These are phyloP conservation scores for Menidia beryllina DNA, from an alignment of 2,113 vertebrate species.

Conservation along the genomic window DNA sequence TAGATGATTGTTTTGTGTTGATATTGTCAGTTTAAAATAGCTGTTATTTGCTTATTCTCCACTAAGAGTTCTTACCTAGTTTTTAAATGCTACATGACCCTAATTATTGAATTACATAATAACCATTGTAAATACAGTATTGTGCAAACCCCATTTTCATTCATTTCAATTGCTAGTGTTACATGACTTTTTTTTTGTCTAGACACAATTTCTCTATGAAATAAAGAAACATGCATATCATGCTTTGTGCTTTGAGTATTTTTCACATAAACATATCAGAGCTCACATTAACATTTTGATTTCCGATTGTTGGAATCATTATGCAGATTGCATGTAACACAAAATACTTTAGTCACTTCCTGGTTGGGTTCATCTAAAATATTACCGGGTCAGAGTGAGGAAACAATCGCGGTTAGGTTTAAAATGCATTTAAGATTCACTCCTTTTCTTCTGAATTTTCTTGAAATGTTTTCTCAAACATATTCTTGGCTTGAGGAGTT, in stretches of 20 bases:
- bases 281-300: too few relatives aligned
- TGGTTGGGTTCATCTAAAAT: too few relatives aligned
- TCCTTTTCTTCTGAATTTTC: too few relatives aligned
- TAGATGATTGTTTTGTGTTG: slow-evolving; percentile 99
- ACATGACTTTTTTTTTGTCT: slow-evolving; percentile 94
- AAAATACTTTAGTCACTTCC: too few relatives aligned
- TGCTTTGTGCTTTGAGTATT: slow-evolving; percentile 29
- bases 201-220: slow-evolving; percentile 99
- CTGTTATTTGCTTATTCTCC: slow-evolving; percentile 98
- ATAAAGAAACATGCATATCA: slow-evolving; percentile 98
- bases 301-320: too few relatives aligned
- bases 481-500: too few relatives aligned
- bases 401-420: too few relatives aligned
- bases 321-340: too few relatives aligned
- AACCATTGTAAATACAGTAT: slow-evolving; percentile 99
- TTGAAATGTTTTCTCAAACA: too few relatives aligned
- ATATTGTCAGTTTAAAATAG: slow-evolving; percentile 98
- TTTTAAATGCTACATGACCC: slow-evolving; percentile 91
- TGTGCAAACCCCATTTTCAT: slow-evolving; percentile 94
- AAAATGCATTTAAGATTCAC: too few relatives aligned
- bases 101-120: slow-evolving; percentile 93
- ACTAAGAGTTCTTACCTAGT: slow-evolving; percentile 96
- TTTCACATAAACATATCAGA: not conserved
- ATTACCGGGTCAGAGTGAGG: too few relatives aligned
- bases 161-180: slow-evolving; percentile 99